Evolutionary conservation across 2,797 vertebrate species (phyloP).

Genomic region (Alfaro cultratus): DNA sequence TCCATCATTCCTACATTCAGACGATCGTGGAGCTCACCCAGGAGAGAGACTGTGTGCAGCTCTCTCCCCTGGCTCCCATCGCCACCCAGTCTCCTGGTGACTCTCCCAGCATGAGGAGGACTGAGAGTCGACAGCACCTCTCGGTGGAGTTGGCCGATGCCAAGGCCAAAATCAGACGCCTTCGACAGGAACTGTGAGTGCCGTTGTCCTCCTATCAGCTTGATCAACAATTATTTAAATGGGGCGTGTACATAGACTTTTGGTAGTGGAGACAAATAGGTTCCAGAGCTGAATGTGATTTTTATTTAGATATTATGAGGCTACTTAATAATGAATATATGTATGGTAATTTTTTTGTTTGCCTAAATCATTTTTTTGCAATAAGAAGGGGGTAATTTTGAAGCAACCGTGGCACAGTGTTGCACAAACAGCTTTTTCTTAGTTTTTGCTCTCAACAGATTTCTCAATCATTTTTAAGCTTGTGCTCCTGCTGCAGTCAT

Average conservation of each 20-base stretch:
- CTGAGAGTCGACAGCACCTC: constrained; percentile 94
- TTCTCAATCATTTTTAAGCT: background rate
- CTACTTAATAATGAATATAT: too few relatives aligned
- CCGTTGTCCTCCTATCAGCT: constrained; percentile 8
- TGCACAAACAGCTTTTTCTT: background rate
- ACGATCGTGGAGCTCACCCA: constrained; percentile 93
- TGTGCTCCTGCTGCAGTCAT: constrained; percentile 5
- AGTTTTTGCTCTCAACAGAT: background rate
- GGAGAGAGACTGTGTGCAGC: constrained; percentile 91
- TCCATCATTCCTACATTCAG: constrained; percentile 66
- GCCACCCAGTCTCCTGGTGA: constrained; percentile 88
- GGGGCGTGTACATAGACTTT: background rate
- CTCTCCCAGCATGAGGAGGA: constrained; percentile 94
- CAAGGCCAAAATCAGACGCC: constrained; percentile 94
- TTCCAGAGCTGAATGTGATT: background rate
- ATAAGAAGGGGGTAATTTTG: too few relatives aligned
- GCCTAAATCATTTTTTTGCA: too few relatives aligned
- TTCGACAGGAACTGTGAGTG: constrained; percentile 97
- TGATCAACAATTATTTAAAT: constrained; percentile 19
- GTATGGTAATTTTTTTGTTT: too few relatives aligned
- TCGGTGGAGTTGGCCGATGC: constrained; percentile 96
- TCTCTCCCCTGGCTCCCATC: constrained; percentile 81
- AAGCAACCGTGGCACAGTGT: too few relatives aligned
- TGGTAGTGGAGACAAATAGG: background rate
- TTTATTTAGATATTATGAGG: background rate